Conservation (phyloP, 1,140 invertebrate species). For the Procambarus virginalis region DNA sequence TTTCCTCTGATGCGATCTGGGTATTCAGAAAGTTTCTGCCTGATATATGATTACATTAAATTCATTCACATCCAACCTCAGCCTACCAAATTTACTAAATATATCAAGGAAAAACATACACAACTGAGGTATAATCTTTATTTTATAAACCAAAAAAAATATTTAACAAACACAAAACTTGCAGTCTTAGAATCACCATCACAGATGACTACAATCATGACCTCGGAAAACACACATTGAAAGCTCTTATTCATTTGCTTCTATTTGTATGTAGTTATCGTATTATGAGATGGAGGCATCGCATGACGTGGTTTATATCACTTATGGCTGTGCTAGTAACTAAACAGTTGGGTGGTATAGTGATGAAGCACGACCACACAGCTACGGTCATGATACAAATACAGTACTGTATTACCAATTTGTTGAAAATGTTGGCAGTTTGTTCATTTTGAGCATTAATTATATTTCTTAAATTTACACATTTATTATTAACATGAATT, state of each 20-base stretch:
- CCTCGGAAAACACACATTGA: background rate
- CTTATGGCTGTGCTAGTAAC: background rate
- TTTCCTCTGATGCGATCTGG: too few relatives aligned
- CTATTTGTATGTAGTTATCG: background rate
- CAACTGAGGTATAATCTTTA: conserved; percentile 31
- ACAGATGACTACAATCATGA: conserved; percentile 32
- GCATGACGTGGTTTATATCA: too few relatives aligned
- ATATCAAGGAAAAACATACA: background rate
- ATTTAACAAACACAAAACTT: conserved; percentile 60
- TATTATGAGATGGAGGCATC: background rate
- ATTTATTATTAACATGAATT: too few relatives aligned
- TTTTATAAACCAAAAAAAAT: conserved; percentile 65
- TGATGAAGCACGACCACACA: background rate
- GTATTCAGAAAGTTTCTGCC: too few relatives aligned
- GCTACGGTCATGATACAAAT: background rate
- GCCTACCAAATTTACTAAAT: too few relatives aligned
- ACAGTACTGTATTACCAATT: too few relatives aligned
- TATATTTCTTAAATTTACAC: too few relatives aligned
- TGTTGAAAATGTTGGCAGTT: too few relatives aligned
- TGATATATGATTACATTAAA: too few relatives aligned
- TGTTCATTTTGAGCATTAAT: too few relatives aligned
- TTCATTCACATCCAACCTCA: too few relatives aligned
- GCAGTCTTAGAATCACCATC: conserved; percentile 45
- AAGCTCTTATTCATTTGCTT: background rate
- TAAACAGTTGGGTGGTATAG: background rate